phyloP scores from a whole-genome alignment of 2,113 vertebrate genomes.

The Microcebus murinus region DNA sequence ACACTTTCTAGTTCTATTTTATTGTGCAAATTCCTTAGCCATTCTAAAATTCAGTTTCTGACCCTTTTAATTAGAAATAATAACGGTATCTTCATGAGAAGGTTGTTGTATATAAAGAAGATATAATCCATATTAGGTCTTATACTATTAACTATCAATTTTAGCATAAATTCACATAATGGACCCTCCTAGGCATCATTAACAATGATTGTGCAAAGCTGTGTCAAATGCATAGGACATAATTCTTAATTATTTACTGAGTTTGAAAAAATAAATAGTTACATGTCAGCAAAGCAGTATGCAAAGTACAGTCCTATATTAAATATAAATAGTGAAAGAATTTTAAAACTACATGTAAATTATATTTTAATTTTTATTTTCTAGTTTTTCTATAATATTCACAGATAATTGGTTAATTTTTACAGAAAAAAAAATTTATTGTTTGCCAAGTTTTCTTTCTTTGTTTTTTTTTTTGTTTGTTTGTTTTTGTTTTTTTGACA shows the following conservation, averaged over 20 bases:
- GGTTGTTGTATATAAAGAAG: background rate
- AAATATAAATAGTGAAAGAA: background rate
- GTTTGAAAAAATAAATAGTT: background rate
- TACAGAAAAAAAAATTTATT: background rate
- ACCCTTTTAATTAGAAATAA: background rate
- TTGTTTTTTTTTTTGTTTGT: too few relatives aligned
- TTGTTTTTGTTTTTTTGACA: too few relatives aligned
- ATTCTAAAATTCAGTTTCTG: background rate
- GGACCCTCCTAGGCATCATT: background rate
- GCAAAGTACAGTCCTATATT: background rate
- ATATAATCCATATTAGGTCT: background rate
- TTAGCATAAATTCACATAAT: background rate
- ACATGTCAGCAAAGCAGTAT: background rate
- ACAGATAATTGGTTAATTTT: background rate
- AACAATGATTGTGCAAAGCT: background rate
- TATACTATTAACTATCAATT: background rate
- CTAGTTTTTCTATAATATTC: background rate
- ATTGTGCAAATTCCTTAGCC: background rate
- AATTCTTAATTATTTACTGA: background rate
- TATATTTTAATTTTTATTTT: background rate
- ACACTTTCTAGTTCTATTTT: background rate
- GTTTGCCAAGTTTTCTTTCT: background rate
- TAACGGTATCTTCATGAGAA: background rate
- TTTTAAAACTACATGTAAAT: background rate
- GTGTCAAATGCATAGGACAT: background rate